A percentile compares a stretch with the other conserved stretches of the same genome.
Evolutionary conservation across 2,113 vertebrate genomes (phyloP).

Genomic region (Apodemus speciosus): DNA sequence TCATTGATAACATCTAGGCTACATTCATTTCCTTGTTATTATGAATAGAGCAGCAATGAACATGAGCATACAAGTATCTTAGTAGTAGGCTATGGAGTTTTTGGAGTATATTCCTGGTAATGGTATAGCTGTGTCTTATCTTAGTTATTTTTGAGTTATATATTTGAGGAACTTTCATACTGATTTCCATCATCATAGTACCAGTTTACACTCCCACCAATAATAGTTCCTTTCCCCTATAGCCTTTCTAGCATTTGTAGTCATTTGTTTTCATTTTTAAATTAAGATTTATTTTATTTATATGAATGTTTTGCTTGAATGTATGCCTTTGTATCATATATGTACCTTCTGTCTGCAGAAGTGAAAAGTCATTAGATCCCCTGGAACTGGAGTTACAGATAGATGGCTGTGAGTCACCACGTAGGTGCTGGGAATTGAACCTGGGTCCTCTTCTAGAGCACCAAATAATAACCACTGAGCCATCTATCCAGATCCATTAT

Average conservation of each 20-base stretch:
- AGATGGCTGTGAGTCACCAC: background rate
- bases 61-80: background rate
- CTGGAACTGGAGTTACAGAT: background rate
- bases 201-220: background rate
- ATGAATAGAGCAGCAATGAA: background rate
- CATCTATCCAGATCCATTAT: background rate
- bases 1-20: background rate
- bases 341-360: background rate
- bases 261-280: background rate
- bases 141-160: background rate
- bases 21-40: background rate
- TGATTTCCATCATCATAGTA: background rate
- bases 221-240: background rate
- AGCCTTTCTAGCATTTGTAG: background rate
- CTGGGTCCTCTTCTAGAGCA: background rate
- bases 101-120: background rate
- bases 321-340: background rate
- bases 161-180: background rate
- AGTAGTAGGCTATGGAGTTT: background rate
- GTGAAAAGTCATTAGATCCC: background rate
- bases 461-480: background rate
- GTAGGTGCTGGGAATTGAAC: background rate
- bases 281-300: background rate
- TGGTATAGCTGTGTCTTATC: background rate
- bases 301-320: background rate